Percentiles rank a stretch among this genome's conserved stretches.
Evolutionary conservation across 1,140 invertebrate genomes (phyloP).

Genomic region (Caenorhabditis briggsae): DNA sequence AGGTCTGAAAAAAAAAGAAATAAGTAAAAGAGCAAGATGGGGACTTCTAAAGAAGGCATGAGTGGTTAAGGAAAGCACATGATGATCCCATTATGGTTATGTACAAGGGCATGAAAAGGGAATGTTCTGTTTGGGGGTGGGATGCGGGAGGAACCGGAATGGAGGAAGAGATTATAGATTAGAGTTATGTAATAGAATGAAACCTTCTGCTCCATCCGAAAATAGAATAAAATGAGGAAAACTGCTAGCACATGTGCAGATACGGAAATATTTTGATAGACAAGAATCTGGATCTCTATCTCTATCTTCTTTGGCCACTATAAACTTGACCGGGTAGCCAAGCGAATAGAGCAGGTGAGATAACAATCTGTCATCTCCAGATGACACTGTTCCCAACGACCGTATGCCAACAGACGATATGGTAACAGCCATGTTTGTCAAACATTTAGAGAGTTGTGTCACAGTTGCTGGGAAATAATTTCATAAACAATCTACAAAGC

Average conservation of each 20-base stretch:
- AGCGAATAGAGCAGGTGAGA: neutral
- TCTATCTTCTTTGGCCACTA: neutral
- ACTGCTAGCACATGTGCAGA: neutral
- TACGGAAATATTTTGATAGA: neutral
- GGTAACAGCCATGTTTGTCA: neutral
- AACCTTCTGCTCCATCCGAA: neutral
- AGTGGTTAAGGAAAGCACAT: neutral
- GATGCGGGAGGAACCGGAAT: neutral
- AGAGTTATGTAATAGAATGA: constrained; percentile 15
- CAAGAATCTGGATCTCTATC: neutral
- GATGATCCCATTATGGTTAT: constrained; percentile 46
- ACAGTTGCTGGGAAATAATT: neutral
- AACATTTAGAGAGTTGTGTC: neutral
- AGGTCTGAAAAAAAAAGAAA: constrained; percentile 19
- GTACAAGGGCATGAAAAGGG: neutral
- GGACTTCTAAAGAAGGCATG: neutral
- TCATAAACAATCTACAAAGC: neutral
- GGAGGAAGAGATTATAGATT: constrained; percentile 6
- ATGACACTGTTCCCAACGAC: neutral
- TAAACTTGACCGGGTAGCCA: constrained; percentile 11
- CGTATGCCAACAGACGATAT: constrained; percentile 22
- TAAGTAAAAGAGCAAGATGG: neutral
- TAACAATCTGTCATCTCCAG: neutral
- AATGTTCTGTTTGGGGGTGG: constrained; percentile 4
- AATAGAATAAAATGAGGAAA: neutral